A percentile compares a stretch with the other conserved stretches of the same genome.
Conservation (phyloP, 1,140 invertebrate genomes). For the Caenorhabditis inopinata region DNA sequence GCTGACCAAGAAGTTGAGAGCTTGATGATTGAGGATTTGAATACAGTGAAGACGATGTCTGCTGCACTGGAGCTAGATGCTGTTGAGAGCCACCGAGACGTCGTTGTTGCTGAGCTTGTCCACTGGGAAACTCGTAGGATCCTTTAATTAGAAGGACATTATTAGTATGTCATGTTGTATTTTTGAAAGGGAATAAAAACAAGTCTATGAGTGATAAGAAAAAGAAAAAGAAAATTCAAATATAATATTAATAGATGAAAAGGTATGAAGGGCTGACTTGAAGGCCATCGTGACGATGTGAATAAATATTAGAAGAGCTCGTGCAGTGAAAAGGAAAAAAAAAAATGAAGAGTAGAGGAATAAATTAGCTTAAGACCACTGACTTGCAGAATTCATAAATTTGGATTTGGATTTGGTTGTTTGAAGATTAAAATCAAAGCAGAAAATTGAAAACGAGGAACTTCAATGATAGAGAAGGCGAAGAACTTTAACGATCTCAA, state of each 20-base stretch:
- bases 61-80: neutral
- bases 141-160: neutral
- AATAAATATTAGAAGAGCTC: slow-evolving; percentile 16
- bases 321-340: neutral
- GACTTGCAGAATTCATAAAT: neutral
- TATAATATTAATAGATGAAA: neutral
- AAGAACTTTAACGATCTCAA: no score
- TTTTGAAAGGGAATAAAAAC: neutral
- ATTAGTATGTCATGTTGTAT: neutral
- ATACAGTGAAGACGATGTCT: neutral
- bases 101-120: slow-evolving; percentile 24
- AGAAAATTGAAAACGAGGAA: no score
- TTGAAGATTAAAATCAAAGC: neutral
- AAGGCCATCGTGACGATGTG: neutral
- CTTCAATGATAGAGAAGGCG: no score
- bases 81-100: slow-evolving; percentile 16
- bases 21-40: slow-evolving; percentile 19
- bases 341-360: neutral
- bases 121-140: slow-evolving; percentile 27
- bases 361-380: neutral
- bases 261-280: neutral
- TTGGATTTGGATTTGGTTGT: neutral
- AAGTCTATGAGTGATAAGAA: neutral
- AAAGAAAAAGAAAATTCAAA: no score
- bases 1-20: slow-evolving; percentile 25